These are phyloP conservation scores for Oreohelix idahoensis DNA, from an alignment of 1,140 invertebrate species.

Conservation along the genomic window DNA sequence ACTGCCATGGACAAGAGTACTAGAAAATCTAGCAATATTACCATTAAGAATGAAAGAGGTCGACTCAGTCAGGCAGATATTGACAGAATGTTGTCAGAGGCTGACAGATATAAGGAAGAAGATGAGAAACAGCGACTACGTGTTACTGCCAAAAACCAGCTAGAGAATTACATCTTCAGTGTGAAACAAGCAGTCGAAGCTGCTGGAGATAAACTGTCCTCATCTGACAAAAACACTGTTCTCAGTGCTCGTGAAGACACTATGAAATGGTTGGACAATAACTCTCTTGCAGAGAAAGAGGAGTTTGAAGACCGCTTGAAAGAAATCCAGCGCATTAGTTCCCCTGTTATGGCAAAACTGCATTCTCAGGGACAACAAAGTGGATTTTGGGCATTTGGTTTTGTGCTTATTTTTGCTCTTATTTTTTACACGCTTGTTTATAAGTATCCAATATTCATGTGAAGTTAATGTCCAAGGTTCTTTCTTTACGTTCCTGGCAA, in stretches of 20 bases:
- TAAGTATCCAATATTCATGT: too few relatives aligned
- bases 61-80: conserved; percentile 93
- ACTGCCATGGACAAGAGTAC: conserved; percentile 78
- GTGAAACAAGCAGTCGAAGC: conserved; percentile 88
- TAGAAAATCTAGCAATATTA: conserved; percentile 83
- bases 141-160: conserved; percentile 84
- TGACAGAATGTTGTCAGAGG: conserved; percentile 96
- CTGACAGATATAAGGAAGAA: conserved; percentile 88
- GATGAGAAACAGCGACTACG: conserved; percentile 91
- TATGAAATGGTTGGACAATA: conserved; percentile 94
- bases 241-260: conserved; percentile 92
- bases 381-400: too few relatives aligned
- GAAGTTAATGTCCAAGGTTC: too few relatives aligned
- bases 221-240: conserved; percentile 89
- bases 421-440: too few relatives aligned
- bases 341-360: conserved; percentile 73
- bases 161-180: conserved; percentile 79
- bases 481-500: too few relatives aligned
- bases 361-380: conserved; percentile 71
- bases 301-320: conserved; percentile 68
- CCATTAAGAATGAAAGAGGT: conserved; percentile 95
- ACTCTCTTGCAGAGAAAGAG: conserved; percentile 78
- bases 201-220: conserved; percentile 81
- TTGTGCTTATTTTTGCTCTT: too few relatives aligned
- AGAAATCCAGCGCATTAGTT: conserved; percentile 69